A percentile compares a stretch with the other conserved stretches of the same genome.
Conservation (phyloP, 2,888 invertebrate species). For the Pheosia gnoma region DNA sequence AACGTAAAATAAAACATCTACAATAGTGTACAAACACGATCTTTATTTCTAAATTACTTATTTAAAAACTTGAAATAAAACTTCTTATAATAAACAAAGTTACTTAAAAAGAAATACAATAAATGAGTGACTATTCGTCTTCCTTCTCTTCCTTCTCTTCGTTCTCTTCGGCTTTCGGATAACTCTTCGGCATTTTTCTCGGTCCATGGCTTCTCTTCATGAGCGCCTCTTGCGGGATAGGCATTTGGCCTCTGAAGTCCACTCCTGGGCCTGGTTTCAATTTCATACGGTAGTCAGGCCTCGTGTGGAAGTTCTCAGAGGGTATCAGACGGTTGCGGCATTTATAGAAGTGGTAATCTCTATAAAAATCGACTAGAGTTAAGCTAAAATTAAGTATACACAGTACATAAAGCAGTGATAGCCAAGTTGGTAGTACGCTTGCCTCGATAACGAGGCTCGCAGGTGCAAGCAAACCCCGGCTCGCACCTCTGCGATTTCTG, state of each 20-base stretch:
- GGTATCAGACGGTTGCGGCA: constrained; percentile 34
- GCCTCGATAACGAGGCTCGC: no score
- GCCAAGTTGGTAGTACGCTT: no score
- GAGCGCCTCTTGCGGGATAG: constrained; percentile 42
- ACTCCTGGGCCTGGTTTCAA: constrained; percentile 47
- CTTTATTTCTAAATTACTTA: constrained; percentile 1
- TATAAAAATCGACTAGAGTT: constrained; percentile 16
- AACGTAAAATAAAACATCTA: no score
- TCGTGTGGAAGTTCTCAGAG: constrained; percentile 39
- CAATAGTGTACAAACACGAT: not conserved
- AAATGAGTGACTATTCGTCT: not conserved
- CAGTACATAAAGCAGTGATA: no score
- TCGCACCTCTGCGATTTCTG: no score
- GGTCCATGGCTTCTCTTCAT: constrained; percentile 40
- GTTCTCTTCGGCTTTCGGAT: not conserved
- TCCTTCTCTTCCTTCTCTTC: not conserved
- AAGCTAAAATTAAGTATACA: no score
- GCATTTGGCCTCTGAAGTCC: constrained; percentile 43
- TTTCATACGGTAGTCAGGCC: constrained; percentile 41
- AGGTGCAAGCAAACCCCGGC: no score
- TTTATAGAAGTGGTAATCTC: constrained; percentile 48
- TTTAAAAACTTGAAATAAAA: not conserved
- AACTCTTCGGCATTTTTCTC: not conserved
- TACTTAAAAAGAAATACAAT: not conserved
- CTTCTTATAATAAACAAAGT: not conserved